Evolutionary conservation across 1,140 invertebrate species (phyloP), one percentile per base, ranked within the genome.

Genomic region (Macrocentrus cingulum): DNA sequence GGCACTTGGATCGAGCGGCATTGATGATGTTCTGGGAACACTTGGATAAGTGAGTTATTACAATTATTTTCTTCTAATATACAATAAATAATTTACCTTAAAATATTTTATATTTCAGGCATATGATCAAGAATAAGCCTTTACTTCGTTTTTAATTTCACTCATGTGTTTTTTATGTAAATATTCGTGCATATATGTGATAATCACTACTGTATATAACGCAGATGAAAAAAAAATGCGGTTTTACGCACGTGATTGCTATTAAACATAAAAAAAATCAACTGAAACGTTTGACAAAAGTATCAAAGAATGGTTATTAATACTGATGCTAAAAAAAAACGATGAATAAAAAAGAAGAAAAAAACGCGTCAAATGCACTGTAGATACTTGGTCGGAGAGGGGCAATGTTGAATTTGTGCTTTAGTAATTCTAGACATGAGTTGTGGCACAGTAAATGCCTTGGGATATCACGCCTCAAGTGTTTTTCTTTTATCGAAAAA

Each of bases 1-100:
- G 97, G 29, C 97, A 99, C 87, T 88, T 99, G 64, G 97, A 99
- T 81, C 83, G 95, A 70, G 96, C 97, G 36, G 91, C 91, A 34
- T 82, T 99, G 25, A 92, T 98, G 84, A 87, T 89, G 62, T 97
- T 99, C 80, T 99, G 97, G 97, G 96, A 98, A 80, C 89, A 88
- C 62, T 82, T 99, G 7, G 96, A 99, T 75, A 93, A 90, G 92
- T 97, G 84, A 79, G 84, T 83, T 50, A 49, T 36, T 48, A 62
- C 60, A 63, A 49, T 65, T 72, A 74, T 77, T 72, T 69, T 71
- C 72, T 86, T 87, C 56, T 48, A 44, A n/a, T 19, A 42, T 45
- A 0, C 18, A 62, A 29, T 56, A 5, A 45, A 37, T 36, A 49
- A 49, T 3, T 29, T 2, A 23, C 15, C 19, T 19, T 65, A 64